Evolutionary conservation across 37 sponge, comb jelly and placozoan species (phyloP), one percentile per base, ranked within the genome.

Genomic region (Aphrocallistes beatrix): DNA sequence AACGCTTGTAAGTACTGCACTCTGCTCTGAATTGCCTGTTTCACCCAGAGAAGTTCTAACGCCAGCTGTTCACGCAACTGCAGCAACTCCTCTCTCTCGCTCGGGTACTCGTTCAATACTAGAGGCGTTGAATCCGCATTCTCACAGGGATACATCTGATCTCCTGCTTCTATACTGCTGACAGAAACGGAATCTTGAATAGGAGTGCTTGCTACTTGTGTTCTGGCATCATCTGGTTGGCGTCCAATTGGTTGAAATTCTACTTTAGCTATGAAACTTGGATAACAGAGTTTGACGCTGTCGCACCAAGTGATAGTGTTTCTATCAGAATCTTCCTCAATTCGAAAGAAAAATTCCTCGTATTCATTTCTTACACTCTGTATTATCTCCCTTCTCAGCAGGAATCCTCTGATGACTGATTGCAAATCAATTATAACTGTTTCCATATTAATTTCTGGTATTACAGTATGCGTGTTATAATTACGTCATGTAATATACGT

Each of bases 11-110:
- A 30, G n/a, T 60, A 60, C 85, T 93, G 86, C 82, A 89, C 82
- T 50, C 94, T 85, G 49, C 92, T 93, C 38, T 85, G 86, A 81
- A 93, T 93, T 0, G 94, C 92, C 81, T 93, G 94, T 50, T 75
- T 91, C 28, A 93, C 50, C 94, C 94, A 93, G 32, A 86, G 32
- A 82, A 93, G 86, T 82, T 93, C 94, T 86, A 93, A 36, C 1
- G 85, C 82, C 1, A 91, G 83, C 82, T 91, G 88, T 36, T 28
- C 83, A 37, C 87, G 84, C 36, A 90, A 86, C 38, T 91, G 49
- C 81, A 60, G n/a, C 34, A 60, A 13, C 75, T 60, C 75, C 25
- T 60, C 75, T 60, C 75, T 60, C 10, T 13, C 21, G n/a, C 75
- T 60, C 34, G 75, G 75, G 75, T 60, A 60, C 3, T 13, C 21